phyloP scores from a whole-genome alignment of 2,797 vertebrate species.

The Crax fasciolata region DNA sequence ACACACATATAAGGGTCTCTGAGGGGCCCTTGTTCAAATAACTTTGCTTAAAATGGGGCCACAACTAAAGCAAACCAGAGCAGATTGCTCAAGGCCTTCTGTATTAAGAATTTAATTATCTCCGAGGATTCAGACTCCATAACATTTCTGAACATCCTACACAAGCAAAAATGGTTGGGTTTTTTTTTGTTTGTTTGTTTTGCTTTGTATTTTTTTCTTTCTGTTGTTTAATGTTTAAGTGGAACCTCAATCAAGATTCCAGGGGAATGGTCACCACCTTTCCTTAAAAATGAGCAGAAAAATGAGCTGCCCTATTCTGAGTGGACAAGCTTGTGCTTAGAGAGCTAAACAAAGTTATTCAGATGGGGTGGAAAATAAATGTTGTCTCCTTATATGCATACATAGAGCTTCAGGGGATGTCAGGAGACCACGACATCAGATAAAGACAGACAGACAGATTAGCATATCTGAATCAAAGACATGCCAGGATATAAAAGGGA shows the following conservation, averaged over 20 bases:
- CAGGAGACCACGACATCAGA: not conserved
- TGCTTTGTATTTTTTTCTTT: not conserved
- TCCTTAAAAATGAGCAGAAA: not conserved
- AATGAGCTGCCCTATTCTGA: not conserved
- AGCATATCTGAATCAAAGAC: not conserved
- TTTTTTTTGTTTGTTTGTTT: not conserved
- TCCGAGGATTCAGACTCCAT: not conserved
- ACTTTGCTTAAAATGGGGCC: not conserved
- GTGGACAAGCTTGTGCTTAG: not conserved
- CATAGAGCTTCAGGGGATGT: not conserved
- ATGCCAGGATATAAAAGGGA: not conserved
- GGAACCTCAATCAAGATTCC: not conserved
- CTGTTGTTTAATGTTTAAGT: not conserved
- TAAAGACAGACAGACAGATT: constrained; percentile 4
- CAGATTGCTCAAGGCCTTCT: not conserved
- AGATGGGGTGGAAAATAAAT: not conserved
- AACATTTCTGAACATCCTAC: not conserved
- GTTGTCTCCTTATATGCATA: not conserved
- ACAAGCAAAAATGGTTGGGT: not conserved
- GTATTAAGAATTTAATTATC: not conserved
- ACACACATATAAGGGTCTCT: not conserved
- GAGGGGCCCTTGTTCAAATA: not conserved
- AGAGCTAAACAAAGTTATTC: not conserved
- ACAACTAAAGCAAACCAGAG: not conserved
- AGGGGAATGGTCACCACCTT: not conserved